phyloP scores from a whole-genome alignment of 2,888 invertebrate species.

The Nebria salina region DNA sequence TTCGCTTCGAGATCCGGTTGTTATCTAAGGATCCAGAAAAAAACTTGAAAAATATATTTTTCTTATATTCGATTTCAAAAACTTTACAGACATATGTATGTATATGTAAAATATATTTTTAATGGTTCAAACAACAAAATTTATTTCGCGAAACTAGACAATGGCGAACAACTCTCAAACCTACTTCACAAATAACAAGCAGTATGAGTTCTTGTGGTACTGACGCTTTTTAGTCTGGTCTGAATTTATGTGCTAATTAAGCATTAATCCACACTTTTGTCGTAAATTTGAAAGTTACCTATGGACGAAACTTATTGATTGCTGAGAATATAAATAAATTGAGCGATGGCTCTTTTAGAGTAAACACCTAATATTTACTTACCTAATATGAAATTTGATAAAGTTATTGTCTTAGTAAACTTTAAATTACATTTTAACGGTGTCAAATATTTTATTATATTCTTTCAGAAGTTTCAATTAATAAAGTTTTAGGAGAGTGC shows the following conservation, averaged over 20 bases:
- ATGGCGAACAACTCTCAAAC: background rate
- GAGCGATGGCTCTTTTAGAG: no score
- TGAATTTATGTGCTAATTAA: no score
- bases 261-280: no score
- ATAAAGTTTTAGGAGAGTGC: background rate
- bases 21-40: background rate
- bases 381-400: background rate
- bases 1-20: slow-evolving; percentile 14
- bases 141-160: background rate
- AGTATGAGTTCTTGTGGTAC: no score
- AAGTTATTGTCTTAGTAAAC: background rate
- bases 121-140: background rate
- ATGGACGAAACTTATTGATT: no score
- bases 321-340: no score
- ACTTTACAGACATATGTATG: background rate
- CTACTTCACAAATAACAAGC: no score
- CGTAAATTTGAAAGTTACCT: no score
- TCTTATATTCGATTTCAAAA: slow-evolving; percentile 12
- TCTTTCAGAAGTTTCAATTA: background rate
- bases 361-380: background rate
- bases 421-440: background rate
- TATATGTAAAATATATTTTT: background rate
- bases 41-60: background rate
- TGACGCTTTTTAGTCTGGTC: no score
- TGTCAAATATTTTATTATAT: background rate